A percentile compares a stretch with the other conserved stretches of the same genome.
These are phyloP conservation scores for Coptodon rendalli DNA, from an alignment of 2,113 vertebrate species.

Conservation along the genomic window DNA sequence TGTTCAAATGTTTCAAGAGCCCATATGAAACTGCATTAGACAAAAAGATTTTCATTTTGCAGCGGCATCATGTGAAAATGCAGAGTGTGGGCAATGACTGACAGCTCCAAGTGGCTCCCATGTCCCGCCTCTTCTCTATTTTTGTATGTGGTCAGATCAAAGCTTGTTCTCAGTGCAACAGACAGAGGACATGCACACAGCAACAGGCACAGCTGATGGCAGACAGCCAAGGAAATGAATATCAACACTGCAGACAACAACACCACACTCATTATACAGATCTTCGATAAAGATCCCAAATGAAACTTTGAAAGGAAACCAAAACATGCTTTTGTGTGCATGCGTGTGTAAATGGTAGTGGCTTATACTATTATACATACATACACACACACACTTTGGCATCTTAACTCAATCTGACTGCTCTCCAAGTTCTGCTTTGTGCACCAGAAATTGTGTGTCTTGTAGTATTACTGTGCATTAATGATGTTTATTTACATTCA, in stretches of 20 bases:
- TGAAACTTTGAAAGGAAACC: background rate
- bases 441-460: background rate
- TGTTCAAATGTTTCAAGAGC: background rate
- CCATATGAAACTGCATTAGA: background rate
- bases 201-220: background rate
- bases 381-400: background rate
- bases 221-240: background rate
- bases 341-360: background rate
- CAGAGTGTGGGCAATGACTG: conserved; percentile 18
- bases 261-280: background rate
- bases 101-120: conserved; percentile 53
- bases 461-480: background rate
- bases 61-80: background rate
- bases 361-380: background rate
- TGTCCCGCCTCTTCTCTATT: conserved; percentile 39
- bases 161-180: conserved; percentile 14
- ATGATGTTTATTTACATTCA: background rate
- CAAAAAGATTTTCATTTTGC: background rate
- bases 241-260: background rate
- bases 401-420: background rate
- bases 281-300: background rate
- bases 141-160: conserved; percentile 35
- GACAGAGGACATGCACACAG: background rate
- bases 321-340: background rate
- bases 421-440: background rate